Evolutionary conservation across 2,888 invertebrate genomes (phyloP).

Genomic region (Drosophila meridionalis): DNA sequence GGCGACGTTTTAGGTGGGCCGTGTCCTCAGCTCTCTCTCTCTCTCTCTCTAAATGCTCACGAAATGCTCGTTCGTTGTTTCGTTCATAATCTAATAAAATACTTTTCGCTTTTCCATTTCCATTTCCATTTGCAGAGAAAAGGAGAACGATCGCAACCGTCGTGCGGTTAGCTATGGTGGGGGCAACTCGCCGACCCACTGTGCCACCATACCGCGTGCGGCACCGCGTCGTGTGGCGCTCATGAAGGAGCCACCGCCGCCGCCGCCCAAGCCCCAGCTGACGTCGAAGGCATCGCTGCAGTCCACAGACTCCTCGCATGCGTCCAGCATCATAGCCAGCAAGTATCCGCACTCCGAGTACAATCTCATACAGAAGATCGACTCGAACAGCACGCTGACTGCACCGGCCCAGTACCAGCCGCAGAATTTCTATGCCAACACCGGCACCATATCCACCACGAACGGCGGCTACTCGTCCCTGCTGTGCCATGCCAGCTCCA

Average conservation of each 20-base stretch:
- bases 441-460: constrained; percentile 70
- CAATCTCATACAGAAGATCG: constrained; percentile 83
- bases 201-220: constrained; percentile 82
- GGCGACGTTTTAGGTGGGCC: constrained; percentile 80
- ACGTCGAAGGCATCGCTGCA: constrained; percentile 76
- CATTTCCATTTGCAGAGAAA: constrained; percentile 76
- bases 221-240: constrained; percentile 83
- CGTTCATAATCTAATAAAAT: constrained; percentile 13
- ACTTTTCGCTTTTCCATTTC: constrained; percentile 7
- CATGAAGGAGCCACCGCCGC: constrained; percentile 84
- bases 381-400: constrained; percentile 80
- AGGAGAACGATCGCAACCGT: constrained; percentile 84
- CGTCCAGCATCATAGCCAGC: constrained; percentile 77
- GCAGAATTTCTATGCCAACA: constrained; percentile 83
- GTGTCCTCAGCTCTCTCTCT: constrained; percentile 16
- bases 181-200: constrained; percentile 62
- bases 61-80: neutral
- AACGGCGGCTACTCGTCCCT: constrained; percentile 70
- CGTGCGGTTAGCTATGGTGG: constrained; percentile 84
- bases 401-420: constrained; percentile 79
- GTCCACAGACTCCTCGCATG: constrained; percentile 63
- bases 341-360: constrained; percentile 84
- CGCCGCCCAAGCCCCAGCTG: constrained; percentile 80
- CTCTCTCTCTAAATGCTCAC: neutral
- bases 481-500: constrained; percentile 82